Percentiles rank a stretch among this genome's conserved stretches.
phyloP scores from a whole-genome alignment of 2,113 vertebrate species.

The Spea multiplicata region DNA sequence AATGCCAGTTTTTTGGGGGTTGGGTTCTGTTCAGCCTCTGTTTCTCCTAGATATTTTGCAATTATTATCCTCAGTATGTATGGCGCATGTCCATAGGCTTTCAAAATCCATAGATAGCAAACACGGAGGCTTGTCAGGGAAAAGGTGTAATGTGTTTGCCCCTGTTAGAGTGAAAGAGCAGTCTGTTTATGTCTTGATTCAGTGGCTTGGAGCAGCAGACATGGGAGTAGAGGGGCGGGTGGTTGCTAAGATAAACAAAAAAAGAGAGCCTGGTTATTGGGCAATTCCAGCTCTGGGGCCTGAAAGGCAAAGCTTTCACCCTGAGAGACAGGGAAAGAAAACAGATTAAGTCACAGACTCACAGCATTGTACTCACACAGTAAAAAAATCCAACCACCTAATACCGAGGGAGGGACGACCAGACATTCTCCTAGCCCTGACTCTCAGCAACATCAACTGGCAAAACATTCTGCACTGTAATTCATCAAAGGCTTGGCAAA shows the following conservation, averaged over 20 bases:
- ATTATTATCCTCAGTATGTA: not conserved
- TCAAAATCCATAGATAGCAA: not conserved
- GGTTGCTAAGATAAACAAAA: slow-evolving; percentile 71
- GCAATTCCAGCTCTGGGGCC: slow-evolving; percentile 31
- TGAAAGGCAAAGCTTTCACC: slow-evolving; percentile 50
- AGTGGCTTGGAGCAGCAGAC: slow-evolving; percentile 36
- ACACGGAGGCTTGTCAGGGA: not conserved
- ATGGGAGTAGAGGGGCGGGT: slow-evolving; percentile 14
- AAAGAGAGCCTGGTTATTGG: slow-evolving; percentile 53
- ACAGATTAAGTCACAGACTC: slow-evolving; percentile 47
- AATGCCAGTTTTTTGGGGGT: not conserved
- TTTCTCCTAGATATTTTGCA: not conserved
- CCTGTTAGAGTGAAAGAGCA: slow-evolving; percentile 30
- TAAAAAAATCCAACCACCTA: not conserved
- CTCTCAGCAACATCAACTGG: not conserved
- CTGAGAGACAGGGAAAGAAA: slow-evolving; percentile 46
- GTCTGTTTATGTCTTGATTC: slow-evolving; percentile 44
- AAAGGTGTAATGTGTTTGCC: slow-evolving; percentile 8
- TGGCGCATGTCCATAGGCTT: not conserved
- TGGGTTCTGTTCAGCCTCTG: not conserved
- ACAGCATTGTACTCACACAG: slow-evolving; percentile 35
- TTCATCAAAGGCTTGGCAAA: no score
- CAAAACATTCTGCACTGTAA: no score
- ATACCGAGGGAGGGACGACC: not conserved
- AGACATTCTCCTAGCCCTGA: not conserved